Percentiles rank a stretch among this genome's conserved stretches.
phyloP scores from a whole-genome alignment of 2,797 vertebrate species.

The Tiaroga cobitis region DNA sequence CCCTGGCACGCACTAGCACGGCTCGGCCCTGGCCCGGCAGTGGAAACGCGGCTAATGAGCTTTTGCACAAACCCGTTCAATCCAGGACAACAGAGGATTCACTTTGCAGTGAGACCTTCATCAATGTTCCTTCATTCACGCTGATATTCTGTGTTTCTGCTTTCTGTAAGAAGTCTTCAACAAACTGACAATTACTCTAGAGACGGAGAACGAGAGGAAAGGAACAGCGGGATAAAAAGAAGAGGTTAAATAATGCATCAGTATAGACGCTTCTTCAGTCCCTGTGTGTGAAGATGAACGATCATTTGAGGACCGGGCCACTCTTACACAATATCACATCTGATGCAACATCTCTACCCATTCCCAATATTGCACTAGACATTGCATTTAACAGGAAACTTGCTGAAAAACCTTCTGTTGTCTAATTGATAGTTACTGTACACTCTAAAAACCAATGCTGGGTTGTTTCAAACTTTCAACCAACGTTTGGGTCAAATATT shows the following conservation, averaged over 20 bases:
- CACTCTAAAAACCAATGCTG: no score
- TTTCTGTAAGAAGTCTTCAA: slow-evolving; percentile 45
- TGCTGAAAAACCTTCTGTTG: no score
- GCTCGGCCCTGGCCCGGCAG: no score
- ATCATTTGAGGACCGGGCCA: slow-evolving; percentile 57
- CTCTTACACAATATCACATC: neutral
- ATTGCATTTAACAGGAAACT: neutral
- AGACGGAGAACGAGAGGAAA: slow-evolving; percentile 44
- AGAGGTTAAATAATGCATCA: slow-evolving; percentile 75
- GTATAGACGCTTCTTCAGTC: slow-evolving; percentile 61
- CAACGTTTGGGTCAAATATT: no score
- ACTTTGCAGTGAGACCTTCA: slow-evolving; percentile 20
- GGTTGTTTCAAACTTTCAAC: no score
- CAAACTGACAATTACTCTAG: slow-evolving; percentile 46
- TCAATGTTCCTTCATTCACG: slow-evolving; percentile 28
- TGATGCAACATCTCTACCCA: slow-evolving; percentile 1
- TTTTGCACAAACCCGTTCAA: neutral
- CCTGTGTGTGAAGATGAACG: slow-evolving; percentile 56
- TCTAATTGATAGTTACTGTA: no score
- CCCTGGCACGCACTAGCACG: no score
- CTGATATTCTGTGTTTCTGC: slow-evolving; percentile 38
- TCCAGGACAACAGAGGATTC: slow-evolving; percentile 5
- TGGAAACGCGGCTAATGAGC: no score
- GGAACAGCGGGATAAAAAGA: slow-evolving; percentile 66
- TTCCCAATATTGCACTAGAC: neutral